Evolutionary conservation across 2,888 invertebrate genomes (phyloP).

Genomic region (Drosophila subquinaria): DNA sequence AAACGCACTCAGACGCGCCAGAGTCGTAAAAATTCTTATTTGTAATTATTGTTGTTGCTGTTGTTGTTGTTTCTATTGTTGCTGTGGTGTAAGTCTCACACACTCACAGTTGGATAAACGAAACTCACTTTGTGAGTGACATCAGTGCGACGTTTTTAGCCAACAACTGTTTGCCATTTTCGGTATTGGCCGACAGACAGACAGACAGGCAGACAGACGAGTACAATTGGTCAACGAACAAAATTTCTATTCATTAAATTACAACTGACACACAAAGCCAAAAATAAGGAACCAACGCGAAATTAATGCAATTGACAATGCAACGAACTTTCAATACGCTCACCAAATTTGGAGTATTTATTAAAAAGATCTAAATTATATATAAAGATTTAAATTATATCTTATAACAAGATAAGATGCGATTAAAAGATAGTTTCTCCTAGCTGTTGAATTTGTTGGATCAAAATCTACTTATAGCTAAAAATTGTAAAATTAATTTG

Average conservation of each 20-base stretch:
- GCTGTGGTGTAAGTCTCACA: conserved; percentile 5
- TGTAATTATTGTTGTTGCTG: conserved; percentile 11
- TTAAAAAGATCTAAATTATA: neutral
- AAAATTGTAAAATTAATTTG: too few relatives aligned
- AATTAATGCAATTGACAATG: conserved; percentile 17
- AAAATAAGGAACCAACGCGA: conserved; percentile 22
- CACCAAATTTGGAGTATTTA: neutral
- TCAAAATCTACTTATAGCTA: too few relatives aligned
- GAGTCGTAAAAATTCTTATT: conserved; percentile 43
- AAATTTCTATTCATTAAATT: conserved; percentile 60
- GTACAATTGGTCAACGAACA: conserved; percentile 43
- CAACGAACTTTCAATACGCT: conserved; percentile 32
- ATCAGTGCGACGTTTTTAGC: conserved; percentile 63
- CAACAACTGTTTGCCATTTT: conserved; percentile 51
- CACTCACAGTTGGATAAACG: conserved; percentile 8
- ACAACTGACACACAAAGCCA: conserved; percentile 63
- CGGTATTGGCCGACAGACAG: conserved; percentile 9
- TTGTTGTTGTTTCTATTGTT: neutral
- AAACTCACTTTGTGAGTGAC: conserved; percentile 50
- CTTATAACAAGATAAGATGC: too few relatives aligned
- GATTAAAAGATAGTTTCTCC: too few relatives aligned
- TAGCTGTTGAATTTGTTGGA: too few relatives aligned
- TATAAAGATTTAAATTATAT: too few relatives aligned
- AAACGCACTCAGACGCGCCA: conserved; percentile 35
- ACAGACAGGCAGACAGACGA: conserved; percentile 8